Evolutionary conservation across 2,888 invertebrate species (phyloP).

Genomic region (Phalera bucephala): DNA sequence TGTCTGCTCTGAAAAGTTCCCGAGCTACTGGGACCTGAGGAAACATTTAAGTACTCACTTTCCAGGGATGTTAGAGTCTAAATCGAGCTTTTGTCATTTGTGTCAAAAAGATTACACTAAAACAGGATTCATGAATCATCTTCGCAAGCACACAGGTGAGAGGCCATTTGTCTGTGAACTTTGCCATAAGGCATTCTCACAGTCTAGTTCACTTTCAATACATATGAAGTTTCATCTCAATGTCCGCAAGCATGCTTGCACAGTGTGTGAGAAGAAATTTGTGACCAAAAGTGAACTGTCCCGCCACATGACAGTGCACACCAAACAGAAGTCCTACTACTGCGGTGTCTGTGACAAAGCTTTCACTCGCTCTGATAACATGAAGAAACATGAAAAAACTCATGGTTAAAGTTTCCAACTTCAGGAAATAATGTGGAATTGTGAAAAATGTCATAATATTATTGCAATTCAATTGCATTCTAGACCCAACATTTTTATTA

Average conservation of each 20-base stretch:
- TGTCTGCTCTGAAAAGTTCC: constrained; percentile 77
- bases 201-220: constrained; percentile 78
- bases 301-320: constrained; percentile 81
- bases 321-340: constrained; percentile 80
- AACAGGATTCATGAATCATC: constrained; percentile 80
- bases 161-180: constrained; percentile 80
- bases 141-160: constrained; percentile 78
- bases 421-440: constrained; percentile 31
- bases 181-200: constrained; percentile 79
- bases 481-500: constrained; percentile 24
- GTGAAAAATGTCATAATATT: constrained; percentile 34
- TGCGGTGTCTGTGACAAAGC: constrained; percentile 81
- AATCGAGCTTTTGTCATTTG: constrained; percentile 80
- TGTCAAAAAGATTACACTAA: constrained; percentile 81
- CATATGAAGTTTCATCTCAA: constrained; percentile 81
- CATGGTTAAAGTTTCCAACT: constrained; percentile 61
- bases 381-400: constrained; percentile 82
- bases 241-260: constrained; percentile 79
- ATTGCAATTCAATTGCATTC: constrained; percentile 31
- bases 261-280: constrained; percentile 80
- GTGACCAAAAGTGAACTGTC: constrained; percentile 81
- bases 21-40: constrained; percentile 77
- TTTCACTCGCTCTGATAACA: constrained; percentile 79
- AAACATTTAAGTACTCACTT: constrained; percentile 79
- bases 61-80: constrained; percentile 79